Evolutionary conservation across 2,888 invertebrate species (phyloP).

Genomic region (Omphaloscelis lunosa): DNA sequence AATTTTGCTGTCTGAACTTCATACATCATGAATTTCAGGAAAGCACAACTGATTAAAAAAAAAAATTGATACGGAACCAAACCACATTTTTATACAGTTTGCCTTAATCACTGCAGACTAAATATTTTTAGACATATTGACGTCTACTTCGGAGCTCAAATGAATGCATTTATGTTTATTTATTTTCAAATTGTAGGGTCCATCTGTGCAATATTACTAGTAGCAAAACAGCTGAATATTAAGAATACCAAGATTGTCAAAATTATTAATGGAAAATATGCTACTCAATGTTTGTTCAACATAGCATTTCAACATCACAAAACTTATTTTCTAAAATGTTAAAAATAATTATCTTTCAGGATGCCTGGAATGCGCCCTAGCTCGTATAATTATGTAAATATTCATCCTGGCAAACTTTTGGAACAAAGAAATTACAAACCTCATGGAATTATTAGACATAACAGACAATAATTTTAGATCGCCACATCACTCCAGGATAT

Average conservation of each 20-base stretch:
- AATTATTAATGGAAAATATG: slow-evolving; percentile 11
- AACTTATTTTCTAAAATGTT: slow-evolving; percentile 7
- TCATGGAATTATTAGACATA: slow-evolving; percentile 1
- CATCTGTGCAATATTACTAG: neutral
- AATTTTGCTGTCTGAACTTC: neutral
- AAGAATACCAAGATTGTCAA: neutral
- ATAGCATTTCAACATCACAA: neutral
- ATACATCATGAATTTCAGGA: neutral
- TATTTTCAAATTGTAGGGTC: neutral
- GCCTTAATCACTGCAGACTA: neutral
- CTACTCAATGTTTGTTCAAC: neutral
- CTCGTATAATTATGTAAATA: slow-evolving; percentile 72
- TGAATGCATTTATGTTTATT: neutral
- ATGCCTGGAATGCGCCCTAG: slow-evolving; percentile 55
- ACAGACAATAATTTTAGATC: slow-evolving; percentile 14
- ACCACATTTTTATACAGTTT: neutral
- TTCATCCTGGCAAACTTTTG: slow-evolving; percentile 39
- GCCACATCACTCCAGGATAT: slow-evolving; percentile 45
- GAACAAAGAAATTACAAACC: slow-evolving; percentile 66
- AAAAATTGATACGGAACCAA: neutral
- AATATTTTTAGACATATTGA: neutral
- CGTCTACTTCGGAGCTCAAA: neutral
- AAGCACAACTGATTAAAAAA: neutral
- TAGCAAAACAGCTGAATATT: neutral
- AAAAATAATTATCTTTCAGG: slow-evolving; percentile 40